Conservation (phyloP, 2,113 vertebrate species). For the Vicugna pacos region DNA sequence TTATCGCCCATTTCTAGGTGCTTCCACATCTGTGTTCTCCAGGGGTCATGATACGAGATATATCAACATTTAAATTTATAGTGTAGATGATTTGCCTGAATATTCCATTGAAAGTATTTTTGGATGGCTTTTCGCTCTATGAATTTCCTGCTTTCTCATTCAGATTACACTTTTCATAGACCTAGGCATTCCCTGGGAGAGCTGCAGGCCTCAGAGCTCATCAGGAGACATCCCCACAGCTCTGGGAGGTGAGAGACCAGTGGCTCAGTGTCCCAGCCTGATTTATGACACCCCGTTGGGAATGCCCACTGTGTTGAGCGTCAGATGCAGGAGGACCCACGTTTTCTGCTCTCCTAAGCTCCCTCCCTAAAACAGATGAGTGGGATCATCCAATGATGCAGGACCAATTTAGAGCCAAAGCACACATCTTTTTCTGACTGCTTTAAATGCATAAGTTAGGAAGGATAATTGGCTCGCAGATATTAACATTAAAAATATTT, state of each 20-base stretch:
- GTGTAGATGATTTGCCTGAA: background rate
- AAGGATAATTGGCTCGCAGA: background rate
- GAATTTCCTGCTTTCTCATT: background rate
- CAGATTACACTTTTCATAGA: background rate
- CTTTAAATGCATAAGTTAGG: background rate
- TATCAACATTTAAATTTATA: background rate
- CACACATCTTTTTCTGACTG: background rate
- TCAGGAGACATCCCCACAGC: background rate
- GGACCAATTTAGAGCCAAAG: background rate
- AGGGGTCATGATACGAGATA: background rate
- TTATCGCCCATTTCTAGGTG: background rate
- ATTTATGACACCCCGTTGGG: background rate
- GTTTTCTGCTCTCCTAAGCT: background rate
- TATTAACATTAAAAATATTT: background rate
- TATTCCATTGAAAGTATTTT: background rate
- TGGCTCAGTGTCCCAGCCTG: background rate
- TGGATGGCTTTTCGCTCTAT: background rate
- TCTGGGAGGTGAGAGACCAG: background rate
- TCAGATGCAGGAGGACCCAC: too few species aligned
- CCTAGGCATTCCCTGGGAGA: background rate
- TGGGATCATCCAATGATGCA: background rate
- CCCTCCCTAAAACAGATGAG: background rate
- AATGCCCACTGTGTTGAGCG: background rate
- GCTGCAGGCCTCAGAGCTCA: background rate
- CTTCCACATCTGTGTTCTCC: background rate